Evolutionary conservation across 2,797 vertebrate genomes (phyloP), one percentile per base, ranked within the genome.

Genomic region (Echeneis naucrates): DNA sequence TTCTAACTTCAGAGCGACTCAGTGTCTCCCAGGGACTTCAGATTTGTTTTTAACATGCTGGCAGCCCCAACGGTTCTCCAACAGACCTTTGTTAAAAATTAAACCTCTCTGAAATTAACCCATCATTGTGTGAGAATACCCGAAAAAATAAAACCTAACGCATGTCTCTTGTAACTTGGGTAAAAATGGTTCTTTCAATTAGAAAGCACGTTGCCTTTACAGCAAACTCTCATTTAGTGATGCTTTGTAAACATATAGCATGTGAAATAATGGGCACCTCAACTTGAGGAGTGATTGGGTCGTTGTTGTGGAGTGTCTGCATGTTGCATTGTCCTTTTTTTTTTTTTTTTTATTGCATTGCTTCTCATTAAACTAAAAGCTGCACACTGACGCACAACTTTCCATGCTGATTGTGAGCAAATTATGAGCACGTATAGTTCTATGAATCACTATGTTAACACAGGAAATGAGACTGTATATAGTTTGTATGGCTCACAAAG

Each of bases 141-240:
- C 2, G 37, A 37, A 3, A 27, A 27, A 30, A 30, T 30, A 30
- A 30, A 30, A 30, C n/a, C n/a, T 14, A 45, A 71, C 40, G 51
- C 90, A 93, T 50, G 85, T 94, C 27, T 93, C 93, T 0, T 78
- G 90, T 79, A 50, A 40, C 4, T 42, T 94, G 79, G n/a, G n/a
- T n/a, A n/a, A n/a, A n/a, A n/a, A n/a, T n/a, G n/a, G n/a, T n/a
- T n/a, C n/a, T n/a, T n/a, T n/a, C n/a, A n/a, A n/a, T n/a, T n/a
- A n/a, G n/a, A n/a, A n/a, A 21, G 9, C n/a, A 47, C 9, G 7
- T 3, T 10, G 8, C 30, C 30, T 30, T 30, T 11, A 45, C 9
- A 45, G 23, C n/a, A 21, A 48, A 2, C 23, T 23, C 45, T 24
- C 5, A 24, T 48, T 5, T 24, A 45, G 45, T 48, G 4, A 7